These are phyloP conservation scores for Emmelina monodactyla DNA, from an alignment of 2,888 invertebrate genomes.

Conservation along the genomic window DNA sequence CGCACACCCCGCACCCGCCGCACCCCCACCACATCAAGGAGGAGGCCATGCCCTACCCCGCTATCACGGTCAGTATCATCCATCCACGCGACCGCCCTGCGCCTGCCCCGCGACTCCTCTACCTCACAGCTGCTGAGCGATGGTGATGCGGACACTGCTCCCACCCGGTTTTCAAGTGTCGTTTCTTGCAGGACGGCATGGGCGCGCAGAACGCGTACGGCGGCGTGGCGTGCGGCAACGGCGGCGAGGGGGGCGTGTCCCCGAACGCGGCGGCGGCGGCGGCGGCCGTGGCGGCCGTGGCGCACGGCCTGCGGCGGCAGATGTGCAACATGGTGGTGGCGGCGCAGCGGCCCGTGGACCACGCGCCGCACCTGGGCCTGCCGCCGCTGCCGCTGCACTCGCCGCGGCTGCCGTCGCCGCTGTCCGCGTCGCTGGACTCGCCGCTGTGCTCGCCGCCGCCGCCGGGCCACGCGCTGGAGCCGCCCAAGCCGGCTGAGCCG, in stretches of 20 bases:
- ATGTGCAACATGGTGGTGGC: constrained; percentile 84
- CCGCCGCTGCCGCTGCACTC: constrained; percentile 45
- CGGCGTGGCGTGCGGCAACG: constrained; percentile 63
- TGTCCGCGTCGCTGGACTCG: constrained; percentile 66
- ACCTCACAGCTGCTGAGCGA: too few species aligned
- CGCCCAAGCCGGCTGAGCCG: constrained; percentile 52
- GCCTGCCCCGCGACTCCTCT: background rate
- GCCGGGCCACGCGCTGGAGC: constrained; percentile 73
- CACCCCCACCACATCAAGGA: constrained; percentile 84
- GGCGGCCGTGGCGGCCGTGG: constrained; percentile 86
- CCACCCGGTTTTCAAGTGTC: too few species aligned
- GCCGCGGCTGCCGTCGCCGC: constrained; percentile 62
- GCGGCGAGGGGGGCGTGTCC: constrained; percentile 60
- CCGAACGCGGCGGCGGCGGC: constrained; percentile 78
- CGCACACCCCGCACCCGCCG: constrained; percentile 73
- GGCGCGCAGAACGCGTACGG: constrained; percentile 64
- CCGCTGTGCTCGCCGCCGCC: constrained; percentile 71
- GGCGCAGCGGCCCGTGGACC: constrained; percentile 47
- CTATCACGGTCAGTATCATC: constrained; percentile 57
- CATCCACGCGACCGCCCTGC: constrained; percentile 4
- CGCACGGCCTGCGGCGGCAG: constrained; percentile 84
- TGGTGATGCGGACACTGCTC: too few species aligned
- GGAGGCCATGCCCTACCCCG: constrained; percentile 61
- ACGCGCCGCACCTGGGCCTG: constrained; percentile 55
- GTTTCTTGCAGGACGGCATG: constrained; percentile 73